Percentiles rank a stretch among this genome's conserved stretches.
These are phyloP conservation scores for Drosophila paranaensis DNA, from an alignment of 2,888 invertebrate genomes.

Conservation along the genomic window DNA sequence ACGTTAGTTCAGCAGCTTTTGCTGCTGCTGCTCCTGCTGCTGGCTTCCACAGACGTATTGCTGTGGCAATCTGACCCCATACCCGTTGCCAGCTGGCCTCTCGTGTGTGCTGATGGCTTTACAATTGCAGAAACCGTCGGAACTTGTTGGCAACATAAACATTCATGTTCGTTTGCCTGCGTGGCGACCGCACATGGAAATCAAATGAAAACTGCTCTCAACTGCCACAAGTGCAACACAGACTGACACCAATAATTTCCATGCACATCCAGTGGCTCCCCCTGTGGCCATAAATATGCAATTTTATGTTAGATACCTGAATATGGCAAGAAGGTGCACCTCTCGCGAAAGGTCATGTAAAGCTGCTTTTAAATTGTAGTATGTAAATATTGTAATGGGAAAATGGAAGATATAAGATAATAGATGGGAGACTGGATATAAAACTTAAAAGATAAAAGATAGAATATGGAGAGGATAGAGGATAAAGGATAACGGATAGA, in stretches of 20 bases:
- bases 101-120: conserved; percentile 32
- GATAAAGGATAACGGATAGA: too few relatives aligned
- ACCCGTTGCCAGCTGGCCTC: background rate
- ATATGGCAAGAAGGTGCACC: conserved; percentile 21
- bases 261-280: background rate
- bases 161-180: conserved; percentile 39
- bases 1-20: conserved; percentile 2
- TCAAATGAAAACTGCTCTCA: conserved; percentile 55
- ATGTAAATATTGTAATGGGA: too few relatives aligned
- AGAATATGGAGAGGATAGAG: too few relatives aligned
- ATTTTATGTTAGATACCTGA: conserved; percentile 44
- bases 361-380: conserved; percentile 13
- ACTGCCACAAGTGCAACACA: conserved; percentile 42
- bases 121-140: conserved; percentile 15
- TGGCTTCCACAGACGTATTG: conserved; percentile 27
- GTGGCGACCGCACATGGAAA: conserved; percentile 51
- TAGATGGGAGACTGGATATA: too few relatives aligned
- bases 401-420: too few relatives aligned
- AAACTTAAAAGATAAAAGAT: too few relatives aligned
- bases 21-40: background rate
- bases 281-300: conserved; percentile 55
- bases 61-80: conserved; percentile 38
- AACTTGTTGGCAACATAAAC: conserved; percentile 21
- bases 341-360: conserved; percentile 12
- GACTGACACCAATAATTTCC: conserved; percentile 42